These are phyloP conservation scores for Cephus pulcher DNA, from an alignment of 2,888 invertebrate genomes.

Conservation along the genomic window DNA sequence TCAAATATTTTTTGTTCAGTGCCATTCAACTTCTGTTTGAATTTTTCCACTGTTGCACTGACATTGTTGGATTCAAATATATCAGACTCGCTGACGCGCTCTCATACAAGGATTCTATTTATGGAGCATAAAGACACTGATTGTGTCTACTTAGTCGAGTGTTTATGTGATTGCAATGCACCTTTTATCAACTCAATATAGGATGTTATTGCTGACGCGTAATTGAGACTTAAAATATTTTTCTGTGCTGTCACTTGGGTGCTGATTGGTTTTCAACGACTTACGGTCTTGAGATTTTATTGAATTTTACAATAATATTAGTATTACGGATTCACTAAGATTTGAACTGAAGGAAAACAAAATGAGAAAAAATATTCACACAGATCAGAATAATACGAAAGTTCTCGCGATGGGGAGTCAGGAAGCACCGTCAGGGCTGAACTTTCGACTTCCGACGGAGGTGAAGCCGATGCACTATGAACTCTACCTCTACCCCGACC, in stretches of 20 bases:
- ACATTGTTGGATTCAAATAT: not conserved
- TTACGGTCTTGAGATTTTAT: not conserved
- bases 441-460: slow-evolving; percentile 71
- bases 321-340: not conserved
- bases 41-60: not conserved
- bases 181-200: not conserved
- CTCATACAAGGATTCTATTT: not conserved
- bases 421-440: slow-evolving; percentile 57
- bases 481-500: slow-evolving; percentile 73
- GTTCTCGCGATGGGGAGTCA: slow-evolving; percentile 33
- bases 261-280: not conserved
- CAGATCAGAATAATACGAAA: slow-evolving; percentile 19
- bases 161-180: not conserved
- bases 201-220: not conserved
- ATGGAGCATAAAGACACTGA: not conserved
- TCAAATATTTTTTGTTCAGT: not conserved
- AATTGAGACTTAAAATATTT: not conserved
- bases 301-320: not conserved
- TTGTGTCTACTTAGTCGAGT: not conserved
- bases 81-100: not conserved
- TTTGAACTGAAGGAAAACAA: not conserved
- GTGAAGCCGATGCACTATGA: slow-evolving; percentile 75
- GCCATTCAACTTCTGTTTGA: not conserved
- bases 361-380: not conserved
- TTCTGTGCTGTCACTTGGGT: not conserved